These are phyloP conservation scores for Donacobius atricapilla DNA, from an alignment of 2,113 vertebrate species.

Conservation along the genomic window DNA sequence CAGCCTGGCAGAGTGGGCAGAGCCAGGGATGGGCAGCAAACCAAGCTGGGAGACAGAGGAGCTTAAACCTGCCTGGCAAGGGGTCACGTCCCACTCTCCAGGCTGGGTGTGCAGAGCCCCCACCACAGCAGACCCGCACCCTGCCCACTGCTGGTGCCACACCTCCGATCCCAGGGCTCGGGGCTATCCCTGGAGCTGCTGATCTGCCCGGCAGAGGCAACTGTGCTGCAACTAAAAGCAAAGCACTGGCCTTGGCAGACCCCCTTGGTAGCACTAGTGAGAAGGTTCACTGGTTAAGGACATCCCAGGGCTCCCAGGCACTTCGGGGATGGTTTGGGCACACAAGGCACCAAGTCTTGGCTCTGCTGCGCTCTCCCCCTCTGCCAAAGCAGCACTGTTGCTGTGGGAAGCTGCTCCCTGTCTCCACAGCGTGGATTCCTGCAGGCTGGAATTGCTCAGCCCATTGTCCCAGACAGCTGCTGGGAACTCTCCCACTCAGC, in stretches of 20 bases:
- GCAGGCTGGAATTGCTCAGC: not conserved
- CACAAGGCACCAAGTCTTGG: not conserved
- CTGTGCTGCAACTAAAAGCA: not conserved
- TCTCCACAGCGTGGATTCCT: not conserved
- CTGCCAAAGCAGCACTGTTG: not conserved
- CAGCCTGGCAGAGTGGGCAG: not conserved
- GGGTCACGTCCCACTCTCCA: not conserved
- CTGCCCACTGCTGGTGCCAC: not conserved
- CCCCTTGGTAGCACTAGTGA: not conserved
- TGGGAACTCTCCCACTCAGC: not conserved
- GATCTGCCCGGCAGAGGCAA: not conserved
- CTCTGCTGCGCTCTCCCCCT: not conserved
- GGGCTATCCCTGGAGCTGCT: not conserved
- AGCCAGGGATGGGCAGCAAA: not conserved
- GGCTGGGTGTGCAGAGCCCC: not conserved
- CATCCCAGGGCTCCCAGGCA: not conserved
- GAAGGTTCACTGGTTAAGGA: not conserved
- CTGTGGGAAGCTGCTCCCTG: not conserved
- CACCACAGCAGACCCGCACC: rapidly evolving
- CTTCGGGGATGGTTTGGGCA: not conserved
- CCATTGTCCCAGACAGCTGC: not conserved
- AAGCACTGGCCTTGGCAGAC: not conserved
- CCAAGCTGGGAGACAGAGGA: not conserved
- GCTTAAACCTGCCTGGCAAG: not conserved
- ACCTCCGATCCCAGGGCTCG: not conserved